These are phyloP conservation scores for Erithacus rubecula DNA, from an alignment of 2,797 vertebrate species.

Conservation along the genomic window DNA sequence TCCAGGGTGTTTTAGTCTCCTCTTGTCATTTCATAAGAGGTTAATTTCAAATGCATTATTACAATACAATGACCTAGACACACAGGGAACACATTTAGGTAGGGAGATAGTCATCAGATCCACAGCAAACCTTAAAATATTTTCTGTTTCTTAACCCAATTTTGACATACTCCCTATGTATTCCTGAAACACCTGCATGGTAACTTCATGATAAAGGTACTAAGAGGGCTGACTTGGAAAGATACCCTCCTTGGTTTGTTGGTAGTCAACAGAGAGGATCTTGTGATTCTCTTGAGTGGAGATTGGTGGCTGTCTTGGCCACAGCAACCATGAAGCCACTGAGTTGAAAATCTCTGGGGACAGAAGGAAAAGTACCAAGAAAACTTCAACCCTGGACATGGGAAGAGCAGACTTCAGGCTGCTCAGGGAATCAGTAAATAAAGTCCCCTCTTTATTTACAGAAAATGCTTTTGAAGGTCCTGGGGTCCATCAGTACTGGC, in stretches of 20 bases:
- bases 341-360: neutral
- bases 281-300: neutral
- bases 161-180: neutral
- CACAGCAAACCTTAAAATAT: neutral
- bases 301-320: neutral
- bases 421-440: neutral
- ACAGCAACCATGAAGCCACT: rapidly evolving
- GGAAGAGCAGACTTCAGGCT: neutral
- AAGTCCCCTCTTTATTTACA: neutral
- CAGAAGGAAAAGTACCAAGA: neutral
- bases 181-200: neutral
- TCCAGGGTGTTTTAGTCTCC: neutral
- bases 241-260: neutral
- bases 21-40: neutral
- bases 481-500: neutral
- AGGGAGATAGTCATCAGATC: neutral
- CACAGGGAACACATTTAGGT: neutral
- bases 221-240: neutral
- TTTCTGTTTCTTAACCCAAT: neutral
- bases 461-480: neutral
- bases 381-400: neutral
- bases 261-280: neutral
- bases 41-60: neutral
- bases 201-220: neutral
- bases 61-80: neutral